Conservation (phyloP, 1,140 invertebrate genomes). For the Caerostris extrusa region DNA sequence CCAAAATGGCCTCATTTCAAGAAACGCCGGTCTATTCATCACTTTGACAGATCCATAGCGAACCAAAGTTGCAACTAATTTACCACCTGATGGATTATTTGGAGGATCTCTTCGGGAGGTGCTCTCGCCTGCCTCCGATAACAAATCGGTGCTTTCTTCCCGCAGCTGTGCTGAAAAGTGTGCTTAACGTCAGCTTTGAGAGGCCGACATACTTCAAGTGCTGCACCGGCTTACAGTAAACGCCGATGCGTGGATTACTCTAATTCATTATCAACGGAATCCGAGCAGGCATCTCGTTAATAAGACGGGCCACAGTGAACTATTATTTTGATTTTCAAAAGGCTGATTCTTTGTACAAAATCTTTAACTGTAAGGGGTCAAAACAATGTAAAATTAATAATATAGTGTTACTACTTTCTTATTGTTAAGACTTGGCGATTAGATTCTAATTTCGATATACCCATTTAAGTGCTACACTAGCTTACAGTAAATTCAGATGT, state of each 20-base stretch:
- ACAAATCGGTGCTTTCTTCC: neutral
- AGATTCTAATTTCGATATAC: too few relatives aligned
- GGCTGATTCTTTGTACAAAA: too few relatives aligned
- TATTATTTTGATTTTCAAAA: too few relatives aligned
- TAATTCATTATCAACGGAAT: neutral
- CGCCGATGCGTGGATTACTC: neutral
- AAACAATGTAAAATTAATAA: too few relatives aligned
- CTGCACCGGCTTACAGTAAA: neutral
- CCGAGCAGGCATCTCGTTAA: too few relatives aligned
- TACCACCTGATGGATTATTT: slow-evolving; percentile 42
- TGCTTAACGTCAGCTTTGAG: neutral
- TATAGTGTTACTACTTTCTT: too few relatives aligned
- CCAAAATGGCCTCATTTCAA: slow-evolving; percentile 4
- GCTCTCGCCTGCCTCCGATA: neutral
- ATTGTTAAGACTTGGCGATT: too few relatives aligned
- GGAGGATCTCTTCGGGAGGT: neutral
- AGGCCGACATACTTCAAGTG: neutral
- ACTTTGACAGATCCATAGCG: slow-evolving; percentile 38
- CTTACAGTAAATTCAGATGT: too few relatives aligned
- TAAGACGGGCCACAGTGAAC: too few relatives aligned
- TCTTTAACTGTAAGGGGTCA: too few relatives aligned
- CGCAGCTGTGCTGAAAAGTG: neutral
- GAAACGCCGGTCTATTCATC: neutral
- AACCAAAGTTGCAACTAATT: slow-evolving; percentile 36
- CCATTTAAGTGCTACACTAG: too few relatives aligned